These are phyloP conservation scores for sheep (Ovis aries) DNA, from an alignment of 2,113 vertebrate genomes.

Conservation along the genomic window DNA sequence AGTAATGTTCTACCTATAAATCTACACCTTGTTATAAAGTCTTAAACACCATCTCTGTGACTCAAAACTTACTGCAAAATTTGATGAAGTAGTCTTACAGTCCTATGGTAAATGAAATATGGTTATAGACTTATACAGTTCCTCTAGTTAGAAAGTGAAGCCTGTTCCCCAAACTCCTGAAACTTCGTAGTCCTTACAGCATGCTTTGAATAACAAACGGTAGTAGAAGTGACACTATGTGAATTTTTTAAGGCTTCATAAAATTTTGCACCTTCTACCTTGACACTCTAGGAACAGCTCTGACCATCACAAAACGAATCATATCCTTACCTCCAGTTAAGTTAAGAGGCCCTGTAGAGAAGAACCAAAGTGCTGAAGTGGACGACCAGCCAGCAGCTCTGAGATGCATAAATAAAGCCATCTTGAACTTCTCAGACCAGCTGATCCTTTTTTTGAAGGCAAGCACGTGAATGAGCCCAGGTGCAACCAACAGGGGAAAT, in stretches of 20 bases:
- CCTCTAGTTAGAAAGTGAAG: neutral
- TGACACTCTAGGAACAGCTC: neutral
- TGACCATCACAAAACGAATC: neutral
- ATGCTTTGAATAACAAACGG: neutral
- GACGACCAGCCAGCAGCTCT: accelerated
- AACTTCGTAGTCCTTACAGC: neutral
- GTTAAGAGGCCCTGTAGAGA: neutral
- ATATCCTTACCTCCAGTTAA: neutral
- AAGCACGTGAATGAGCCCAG: neutral
- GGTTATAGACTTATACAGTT: neutral
- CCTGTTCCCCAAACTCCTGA: neutral
- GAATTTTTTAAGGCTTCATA: neutral
- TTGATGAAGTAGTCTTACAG: neutral
- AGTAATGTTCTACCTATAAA: neutral
- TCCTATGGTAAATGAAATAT: neutral
- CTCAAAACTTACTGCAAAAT: neutral
- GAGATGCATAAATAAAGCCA: neutral
- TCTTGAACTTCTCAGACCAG: neutral
- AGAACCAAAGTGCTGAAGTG: neutral
- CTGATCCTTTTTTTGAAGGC: neutral
- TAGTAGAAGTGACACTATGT: neutral
- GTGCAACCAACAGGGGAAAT: neutral
- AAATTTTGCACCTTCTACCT: neutral
- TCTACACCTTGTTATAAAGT: neutral
- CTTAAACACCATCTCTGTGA: neutral